Evolutionary conservation across 2,113 vertebrate species (phyloP).

Genomic region (Rafetus swinhoei): DNA sequence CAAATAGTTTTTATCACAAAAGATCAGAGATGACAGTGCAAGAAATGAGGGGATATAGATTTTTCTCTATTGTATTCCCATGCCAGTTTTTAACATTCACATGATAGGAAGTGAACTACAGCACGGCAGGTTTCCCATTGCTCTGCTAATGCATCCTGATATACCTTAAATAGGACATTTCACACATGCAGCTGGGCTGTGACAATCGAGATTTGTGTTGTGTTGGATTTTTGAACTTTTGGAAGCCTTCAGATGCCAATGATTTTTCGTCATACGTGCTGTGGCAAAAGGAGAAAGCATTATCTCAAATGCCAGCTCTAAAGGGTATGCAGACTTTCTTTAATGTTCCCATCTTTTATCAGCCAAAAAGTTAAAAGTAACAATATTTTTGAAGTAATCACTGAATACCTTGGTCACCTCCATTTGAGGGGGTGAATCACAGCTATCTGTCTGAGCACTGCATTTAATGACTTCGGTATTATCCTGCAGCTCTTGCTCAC

Average conservation of each 20-base stretch:
- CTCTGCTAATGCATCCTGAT: neutral
- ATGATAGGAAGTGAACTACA: accelerated
- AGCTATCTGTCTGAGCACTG: accelerated
- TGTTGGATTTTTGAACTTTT: neutral
- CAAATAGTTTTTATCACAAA: neutral
- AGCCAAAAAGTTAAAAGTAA: slow-evolving; percentile 1
- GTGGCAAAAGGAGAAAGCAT: neutral
- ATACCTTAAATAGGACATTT: neutral
- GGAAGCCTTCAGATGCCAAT: neutral
- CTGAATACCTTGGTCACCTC: neutral
- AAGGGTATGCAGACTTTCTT: neutral
- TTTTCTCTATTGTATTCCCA: neutral
- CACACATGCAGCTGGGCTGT: neutral
- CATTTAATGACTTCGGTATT: neutral
- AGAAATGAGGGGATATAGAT: neutral
- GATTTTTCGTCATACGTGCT: neutral
- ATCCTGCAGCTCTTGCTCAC: neutral
- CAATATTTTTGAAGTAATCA: neutral
- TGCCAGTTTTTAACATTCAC: neutral
- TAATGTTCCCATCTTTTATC: neutral
- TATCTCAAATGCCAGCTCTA: slow-evolving; percentile 8
- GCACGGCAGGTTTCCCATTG: neutral
- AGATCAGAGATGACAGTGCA: neutral
- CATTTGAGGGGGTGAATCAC: neutral
- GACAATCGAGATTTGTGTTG: neutral